phyloP scores from a whole-genome alignment of 2,797 vertebrate species.

The Emydoidea blandingii region DNA sequence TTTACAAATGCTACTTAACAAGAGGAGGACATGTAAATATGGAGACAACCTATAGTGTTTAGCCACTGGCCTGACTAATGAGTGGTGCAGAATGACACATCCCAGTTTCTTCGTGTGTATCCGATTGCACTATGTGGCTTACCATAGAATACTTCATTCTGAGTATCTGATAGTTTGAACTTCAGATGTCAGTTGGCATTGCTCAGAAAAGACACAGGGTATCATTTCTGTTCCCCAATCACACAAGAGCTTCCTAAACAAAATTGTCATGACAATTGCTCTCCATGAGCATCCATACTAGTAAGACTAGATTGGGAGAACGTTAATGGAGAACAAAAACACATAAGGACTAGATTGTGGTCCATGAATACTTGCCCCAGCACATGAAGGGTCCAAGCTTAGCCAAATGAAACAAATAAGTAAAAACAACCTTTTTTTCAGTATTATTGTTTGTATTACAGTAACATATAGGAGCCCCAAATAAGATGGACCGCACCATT shows the following conservation, averaged over 20 bases:
- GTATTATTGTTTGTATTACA: not conserved
- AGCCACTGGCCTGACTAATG: not conserved
- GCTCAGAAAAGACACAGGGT: not conserved
- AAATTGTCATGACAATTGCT: fast-evolving
- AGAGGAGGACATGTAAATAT: not conserved
- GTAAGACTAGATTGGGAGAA: fast-evolving
- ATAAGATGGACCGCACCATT: fast-evolving
- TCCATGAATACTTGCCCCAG: not conserved
- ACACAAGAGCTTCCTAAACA: not conserved
- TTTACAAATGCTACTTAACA: not conserved
- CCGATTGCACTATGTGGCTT: not conserved
- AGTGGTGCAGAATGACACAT: not conserved
- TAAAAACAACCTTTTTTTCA: not conserved
- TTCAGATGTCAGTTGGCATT: not conserved
- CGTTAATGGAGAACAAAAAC: not conserved
- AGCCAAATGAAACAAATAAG: not conserved
- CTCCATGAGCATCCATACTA: not conserved
- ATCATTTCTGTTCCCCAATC: not conserved
- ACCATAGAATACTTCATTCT: not conserved
- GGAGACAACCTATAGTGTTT: not conserved
- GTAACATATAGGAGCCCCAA: not conserved
- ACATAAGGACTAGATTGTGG: not conserved
- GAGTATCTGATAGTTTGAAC: not conserved
- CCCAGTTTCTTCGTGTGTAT: not conserved
- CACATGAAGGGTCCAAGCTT: not conserved